Evolutionary conservation across 1,140 invertebrate species (phyloP).

Genomic region (Helicoverpa armigera): DNA sequence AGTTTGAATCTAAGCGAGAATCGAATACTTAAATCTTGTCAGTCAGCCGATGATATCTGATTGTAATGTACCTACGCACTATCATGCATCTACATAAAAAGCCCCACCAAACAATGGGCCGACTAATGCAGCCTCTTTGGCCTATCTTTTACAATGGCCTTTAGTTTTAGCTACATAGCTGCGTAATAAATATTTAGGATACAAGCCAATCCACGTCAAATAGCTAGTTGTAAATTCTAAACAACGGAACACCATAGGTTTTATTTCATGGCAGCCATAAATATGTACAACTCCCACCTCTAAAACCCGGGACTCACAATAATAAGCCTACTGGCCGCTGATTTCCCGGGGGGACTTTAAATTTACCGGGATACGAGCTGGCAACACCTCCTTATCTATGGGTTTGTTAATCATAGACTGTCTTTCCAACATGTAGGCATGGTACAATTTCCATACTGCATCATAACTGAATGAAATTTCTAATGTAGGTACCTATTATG

Average conservation of each 20-base stretch:
- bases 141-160: not conserved
- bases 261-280: conserved; percentile 15
- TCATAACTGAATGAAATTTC: too few relatives aligned
- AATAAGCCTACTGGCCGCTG: conserved; percentile 20
- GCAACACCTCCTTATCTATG: not conserved
- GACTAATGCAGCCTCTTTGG: too few relatives aligned
- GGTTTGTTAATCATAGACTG: not conserved
- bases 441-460: too few relatives aligned
- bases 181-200: too few relatives aligned
- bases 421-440: not conserved
- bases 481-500: too few relatives aligned
- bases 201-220: not conserved
- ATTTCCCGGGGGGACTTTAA: conserved; percentile 36
- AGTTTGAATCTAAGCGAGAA: too few relatives aligned
- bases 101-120: too few relatives aligned
- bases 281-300: conserved; percentile 1
- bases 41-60: too few relatives aligned
- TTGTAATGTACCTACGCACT: too few relatives aligned
- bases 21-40: too few relatives aligned
- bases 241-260: not conserved
- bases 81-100: too few relatives aligned
- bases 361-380: conserved; percentile 17
- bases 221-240: not conserved
- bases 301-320: not conserved
- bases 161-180: not conserved